Evolutionary conservation across 2,888 invertebrate genomes (phyloP).

Genomic region (Acleris sparsana): DNA sequence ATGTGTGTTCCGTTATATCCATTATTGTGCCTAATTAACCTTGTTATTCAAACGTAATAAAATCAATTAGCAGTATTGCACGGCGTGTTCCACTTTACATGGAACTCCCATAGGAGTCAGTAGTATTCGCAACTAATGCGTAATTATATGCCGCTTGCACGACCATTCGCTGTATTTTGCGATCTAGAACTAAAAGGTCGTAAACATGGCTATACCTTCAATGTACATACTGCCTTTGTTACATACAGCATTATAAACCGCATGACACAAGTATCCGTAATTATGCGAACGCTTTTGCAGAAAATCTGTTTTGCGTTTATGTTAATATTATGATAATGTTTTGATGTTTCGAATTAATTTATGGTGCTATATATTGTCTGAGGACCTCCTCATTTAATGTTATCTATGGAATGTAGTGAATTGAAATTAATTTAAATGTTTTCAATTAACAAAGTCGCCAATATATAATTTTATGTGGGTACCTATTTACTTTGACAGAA

Average conservation of each 20-base stretch:
- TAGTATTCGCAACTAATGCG: conserved; percentile 28
- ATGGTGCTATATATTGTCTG: conserved; percentile 20
- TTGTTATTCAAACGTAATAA: conserved; percentile 23
- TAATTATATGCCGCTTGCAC: conserved; percentile 25
- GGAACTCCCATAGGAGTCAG: conserved; percentile 21
- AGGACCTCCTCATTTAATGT: neutral
- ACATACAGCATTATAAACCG: conserved; percentile 6
- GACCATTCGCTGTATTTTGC: neutral
- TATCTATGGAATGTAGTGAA: neutral
- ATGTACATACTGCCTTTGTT: conserved; percentile 2
- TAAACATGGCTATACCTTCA: neutral
- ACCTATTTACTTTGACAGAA: no score
- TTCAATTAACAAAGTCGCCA: neutral
- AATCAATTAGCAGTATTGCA: conserved; percentile 28
- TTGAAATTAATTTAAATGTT: neutral
- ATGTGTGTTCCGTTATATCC: neutral
- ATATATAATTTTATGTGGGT: no score
- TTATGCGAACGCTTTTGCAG: conserved; percentile 33
- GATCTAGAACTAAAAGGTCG: neutral
- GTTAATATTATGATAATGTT: conserved; percentile 35
- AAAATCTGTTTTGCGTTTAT: conserved; percentile 35
- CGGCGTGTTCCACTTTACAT: conserved; percentile 18
- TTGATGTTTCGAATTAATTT: conserved; percentile 23
- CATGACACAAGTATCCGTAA: conserved; percentile 33
- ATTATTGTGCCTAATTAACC: conserved; percentile 2